These are phyloP conservation scores for Brachionus rubens DNA, from an alignment of 1,140 invertebrate species.

Conservation along the genomic window DNA sequence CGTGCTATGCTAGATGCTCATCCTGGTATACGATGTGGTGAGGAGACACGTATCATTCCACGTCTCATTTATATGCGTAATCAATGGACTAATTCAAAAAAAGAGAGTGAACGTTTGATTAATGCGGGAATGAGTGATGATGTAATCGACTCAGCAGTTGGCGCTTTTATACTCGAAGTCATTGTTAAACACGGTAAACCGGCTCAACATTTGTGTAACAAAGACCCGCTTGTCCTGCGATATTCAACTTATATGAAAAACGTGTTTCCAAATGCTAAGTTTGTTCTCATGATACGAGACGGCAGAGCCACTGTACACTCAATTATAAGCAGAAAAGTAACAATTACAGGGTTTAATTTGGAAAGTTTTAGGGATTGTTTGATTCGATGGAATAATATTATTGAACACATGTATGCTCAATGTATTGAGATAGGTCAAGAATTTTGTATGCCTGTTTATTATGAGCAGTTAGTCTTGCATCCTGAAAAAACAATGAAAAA, in stretches of 20 bases:
- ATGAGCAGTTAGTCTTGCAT: slow-evolving; percentile 93
- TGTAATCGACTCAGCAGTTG: slow-evolving; percentile 88
- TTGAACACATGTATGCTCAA: slow-evolving; percentile 87
- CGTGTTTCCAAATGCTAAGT: slow-evolving; percentile 76
- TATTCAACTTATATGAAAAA: slow-evolving; percentile 73
- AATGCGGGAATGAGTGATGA: slow-evolving; percentile 90
- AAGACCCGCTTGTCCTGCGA: slow-evolving; percentile 96
- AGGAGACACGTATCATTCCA: slow-evolving; percentile 94
- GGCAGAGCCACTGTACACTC: slow-evolving; percentile 95
- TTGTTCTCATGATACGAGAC: slow-evolving; percentile 95
- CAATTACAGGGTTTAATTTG: slow-evolving; percentile 94
- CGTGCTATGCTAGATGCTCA: slow-evolving; percentile 97
- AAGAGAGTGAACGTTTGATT: slow-evolving; percentile 67
- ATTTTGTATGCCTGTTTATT: slow-evolving; percentile 83
- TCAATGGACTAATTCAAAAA: slow-evolving; percentile 86
- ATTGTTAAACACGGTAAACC: slow-evolving; percentile 80
- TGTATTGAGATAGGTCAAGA: slow-evolving; percentile 66
- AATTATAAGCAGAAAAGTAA: slow-evolving; percentile 91
- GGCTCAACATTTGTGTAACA: slow-evolving; percentile 86
- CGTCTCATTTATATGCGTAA: slow-evolving; percentile 77
- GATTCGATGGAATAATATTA: slow-evolving; percentile 91
- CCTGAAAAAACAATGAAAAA: slow-evolving; percentile 82
- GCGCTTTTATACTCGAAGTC: slow-evolving; percentile 88
- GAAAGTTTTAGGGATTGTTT: slow-evolving; percentile 86
- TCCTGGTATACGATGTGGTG: slow-evolving; percentile 93